Evolutionary conservation across 2,888 invertebrate genomes (phyloP).

Genomic region (Acleris cristana): DNA sequence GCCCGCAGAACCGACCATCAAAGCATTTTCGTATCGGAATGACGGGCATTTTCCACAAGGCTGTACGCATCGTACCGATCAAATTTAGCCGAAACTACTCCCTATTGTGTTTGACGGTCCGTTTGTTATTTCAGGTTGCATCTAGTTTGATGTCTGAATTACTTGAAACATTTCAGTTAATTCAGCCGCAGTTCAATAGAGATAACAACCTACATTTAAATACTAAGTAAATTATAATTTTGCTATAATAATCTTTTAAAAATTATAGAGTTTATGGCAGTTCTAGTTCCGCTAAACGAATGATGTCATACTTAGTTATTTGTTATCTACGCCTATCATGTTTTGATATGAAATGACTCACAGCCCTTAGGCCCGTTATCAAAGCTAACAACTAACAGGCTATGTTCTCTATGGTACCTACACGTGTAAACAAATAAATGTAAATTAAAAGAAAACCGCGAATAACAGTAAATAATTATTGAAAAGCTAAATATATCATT

Average conservation of each 20-base stretch:
- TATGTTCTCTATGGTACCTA: constrained; percentile 22
- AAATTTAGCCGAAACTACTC: constrained; percentile 36
- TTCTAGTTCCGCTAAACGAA: not conserved
- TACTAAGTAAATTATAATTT: not conserved
- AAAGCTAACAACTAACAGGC: constrained; percentile 8
- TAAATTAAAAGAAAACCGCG: not conserved
- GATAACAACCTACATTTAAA: not conserved
- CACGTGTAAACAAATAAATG: constrained; percentile 6
- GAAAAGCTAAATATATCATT: too few species aligned
- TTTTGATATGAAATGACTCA: constrained; percentile 26
- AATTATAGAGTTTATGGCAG: constrained; percentile 1
- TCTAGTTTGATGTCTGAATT: constrained; percentile 30
- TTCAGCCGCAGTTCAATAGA: not conserved
- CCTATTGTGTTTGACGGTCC: constrained; percentile 34
- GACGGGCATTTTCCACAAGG: constrained; percentile 35
- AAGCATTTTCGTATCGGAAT: constrained; percentile 37
- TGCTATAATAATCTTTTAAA: not conserved
- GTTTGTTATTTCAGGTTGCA: constrained; percentile 35
- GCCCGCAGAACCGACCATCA: constrained; percentile 21
- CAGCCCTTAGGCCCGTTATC: constrained; percentile 22
- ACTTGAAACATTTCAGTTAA: constrained; percentile 26
- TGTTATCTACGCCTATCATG: constrained; percentile 24
- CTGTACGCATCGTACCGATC: constrained; percentile 22
- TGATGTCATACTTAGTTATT: constrained; percentile 33
- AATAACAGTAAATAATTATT: too few species aligned